Percentiles rank a stretch among this genome's conserved stretches.
phyloP scores from a whole-genome alignment of 2,888 invertebrate genomes.

The Nesidiocoris tenuis region DNA sequence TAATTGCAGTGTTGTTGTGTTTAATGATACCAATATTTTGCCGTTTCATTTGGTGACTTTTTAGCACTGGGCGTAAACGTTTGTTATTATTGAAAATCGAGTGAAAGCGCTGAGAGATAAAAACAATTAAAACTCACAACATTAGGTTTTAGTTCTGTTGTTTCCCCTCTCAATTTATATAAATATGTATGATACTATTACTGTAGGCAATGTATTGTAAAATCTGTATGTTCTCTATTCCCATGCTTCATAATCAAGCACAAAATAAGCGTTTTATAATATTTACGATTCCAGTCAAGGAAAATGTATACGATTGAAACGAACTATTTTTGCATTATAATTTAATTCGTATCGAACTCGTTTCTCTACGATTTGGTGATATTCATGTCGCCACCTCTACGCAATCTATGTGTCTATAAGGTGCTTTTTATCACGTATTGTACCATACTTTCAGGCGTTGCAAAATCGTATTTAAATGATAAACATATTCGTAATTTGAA shows the following conservation, averaged over 20 bases:
- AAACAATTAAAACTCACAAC: slow-evolving; percentile 29
- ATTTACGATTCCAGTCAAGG: slow-evolving; percentile 43
- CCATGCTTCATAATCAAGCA: slow-evolving; percentile 47
- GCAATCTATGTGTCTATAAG: slow-evolving; percentile 22
- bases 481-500: slow-evolving; percentile 1
- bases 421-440: slow-evolving; percentile 20
- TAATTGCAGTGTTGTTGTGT: slow-evolving; percentile 47
- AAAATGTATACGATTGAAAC: slow-evolving; percentile 47
- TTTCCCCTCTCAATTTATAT: slow-evolving; percentile 43
- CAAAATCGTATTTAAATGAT: not conserved
- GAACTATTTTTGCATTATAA: slow-evolving; percentile 47
- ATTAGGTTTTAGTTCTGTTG: slow-evolving; percentile 37
- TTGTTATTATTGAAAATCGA: slow-evolving; percentile 26
- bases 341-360: slow-evolving; percentile 42
- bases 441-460: slow-evolving; percentile 16
- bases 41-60: slow-evolving; percentile 41
- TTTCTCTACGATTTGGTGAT: slow-evolving; percentile 33
- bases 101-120: not conserved
- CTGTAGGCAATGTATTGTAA: slow-evolving; percentile 46
- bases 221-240: slow-evolving; percentile 46
- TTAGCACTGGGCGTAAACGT: slow-evolving; percentile 35
- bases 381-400: slow-evolving; percentile 13
- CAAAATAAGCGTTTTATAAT: slow-evolving; percentile 46
- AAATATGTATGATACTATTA: slow-evolving; percentile 45
- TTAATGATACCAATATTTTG: slow-evolving; percentile 42